Base-by-base conservation (phyloP, 2,797 vertebrate species). In the Neosilurus hyrtlii region DNA sequence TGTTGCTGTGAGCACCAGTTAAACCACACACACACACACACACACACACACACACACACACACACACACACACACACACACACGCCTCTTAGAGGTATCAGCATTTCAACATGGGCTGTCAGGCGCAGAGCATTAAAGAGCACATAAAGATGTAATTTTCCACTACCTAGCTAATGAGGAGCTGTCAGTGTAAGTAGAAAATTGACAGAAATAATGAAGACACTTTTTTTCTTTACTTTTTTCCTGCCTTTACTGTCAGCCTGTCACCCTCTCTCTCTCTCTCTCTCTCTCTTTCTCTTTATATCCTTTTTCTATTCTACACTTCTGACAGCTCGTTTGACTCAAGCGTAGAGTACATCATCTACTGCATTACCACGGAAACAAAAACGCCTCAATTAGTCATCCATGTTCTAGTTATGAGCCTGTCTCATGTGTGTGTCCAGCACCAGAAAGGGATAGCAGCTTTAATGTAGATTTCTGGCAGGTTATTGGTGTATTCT, bases 191-290 rank as follows among this genome's bases (percentile, higher is more conserved):
- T 93, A 94, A 94, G 93, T 94, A 93, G 86, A 91, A 90, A 92
- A 92, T 89, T 91, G 91, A 88, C 88, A 89, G 88, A 90, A 89
- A 76, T 73, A 90, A 89, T 92, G 90, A 91, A 87, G 88, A 90
- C 91, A 91, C 92, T 93, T 93, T 92, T 92, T 87, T 77, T 87
- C 86, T 80, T 92, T 93, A 91, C 92, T 93, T 93, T 92, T 87
- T 87, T 86, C 81, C 92, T 94, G 93, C 85, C 88, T 66, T 82
- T 79, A 84, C 62, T 81, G 62, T 84, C 82, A 84, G 77, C 82
- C 81, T 77, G 24, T 10, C 22, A 43, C 16, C 16, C 22, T 24
- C 4, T 22, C 2, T 67, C 49, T 20, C 59, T 74, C 43, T 52
- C 43, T 82, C 59, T 80, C 2, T 65, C 51, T 67, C 51, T 24